A percentile compares a stretch with the other conserved stretches of the same genome.
Conservation (phyloP, 2,113 vertebrate species). For the Geococcyx californianus region DNA sequence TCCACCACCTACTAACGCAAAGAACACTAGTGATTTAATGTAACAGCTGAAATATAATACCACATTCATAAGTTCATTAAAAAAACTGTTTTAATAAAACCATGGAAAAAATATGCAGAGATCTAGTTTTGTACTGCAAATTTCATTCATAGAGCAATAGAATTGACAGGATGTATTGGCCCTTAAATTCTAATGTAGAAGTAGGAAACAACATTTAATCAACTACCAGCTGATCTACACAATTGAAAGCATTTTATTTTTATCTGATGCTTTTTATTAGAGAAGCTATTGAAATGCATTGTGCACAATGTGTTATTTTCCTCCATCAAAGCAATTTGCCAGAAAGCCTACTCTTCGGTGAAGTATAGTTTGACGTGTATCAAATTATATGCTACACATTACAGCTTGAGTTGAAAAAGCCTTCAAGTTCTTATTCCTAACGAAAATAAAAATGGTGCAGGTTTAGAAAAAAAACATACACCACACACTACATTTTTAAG, state of each 20-base stretch:
- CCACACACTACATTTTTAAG: not conserved
- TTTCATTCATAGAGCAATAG: not conserved
- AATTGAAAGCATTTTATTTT: conserved; percentile 25
- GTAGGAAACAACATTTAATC: conserved; percentile 15
- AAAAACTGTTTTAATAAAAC: not conserved
- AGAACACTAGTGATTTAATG: not conserved
- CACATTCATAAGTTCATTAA: not conserved
- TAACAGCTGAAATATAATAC: conserved; percentile 13
- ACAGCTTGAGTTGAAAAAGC: not conserved
- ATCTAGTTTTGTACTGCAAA: not conserved
- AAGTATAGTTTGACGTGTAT: not conserved
- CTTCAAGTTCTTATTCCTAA: not conserved
- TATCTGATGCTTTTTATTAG: conserved; percentile 27
- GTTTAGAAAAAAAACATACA: not conserved
- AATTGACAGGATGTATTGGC: not conserved
- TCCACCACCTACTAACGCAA: conserved; percentile 3
- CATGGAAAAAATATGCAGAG: not conserved
- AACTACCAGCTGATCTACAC: not conserved
- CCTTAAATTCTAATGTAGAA: conserved; percentile 4
- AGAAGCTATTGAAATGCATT: conserved; percentile 25
- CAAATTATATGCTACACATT: conserved; percentile 7
- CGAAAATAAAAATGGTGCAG: not conserved
- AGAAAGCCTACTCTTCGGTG: conserved; percentile 23
- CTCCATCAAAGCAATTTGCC: conserved; percentile 39
- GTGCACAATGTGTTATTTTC: conserved; percentile 38